These are phyloP conservation scores for Apodemia mormo DNA, from an alignment of 2,888 invertebrate genomes.

Conservation along the genomic window DNA sequence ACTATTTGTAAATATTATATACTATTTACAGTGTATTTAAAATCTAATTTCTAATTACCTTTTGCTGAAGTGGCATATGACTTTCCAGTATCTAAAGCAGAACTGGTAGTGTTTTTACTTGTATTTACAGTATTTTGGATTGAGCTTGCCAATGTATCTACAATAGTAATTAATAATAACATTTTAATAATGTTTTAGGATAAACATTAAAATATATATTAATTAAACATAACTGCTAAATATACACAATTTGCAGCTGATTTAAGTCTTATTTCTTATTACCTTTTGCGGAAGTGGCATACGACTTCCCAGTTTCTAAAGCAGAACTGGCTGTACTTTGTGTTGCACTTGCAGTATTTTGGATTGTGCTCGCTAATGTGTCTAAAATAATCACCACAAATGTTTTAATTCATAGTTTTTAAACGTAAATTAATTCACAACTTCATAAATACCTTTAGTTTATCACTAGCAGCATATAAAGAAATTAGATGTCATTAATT, in stretches of 20 bases:
- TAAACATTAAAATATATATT: too few relatives aligned
- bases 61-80: slow-evolving; percentile 54
- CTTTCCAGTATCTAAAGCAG: slow-evolving; percentile 55
- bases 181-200: too few relatives aligned
- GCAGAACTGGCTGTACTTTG: slow-evolving; percentile 50
- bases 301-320: slow-evolving; percentile 33
- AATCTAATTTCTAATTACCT: slow-evolving; percentile 35
- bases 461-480: background rate
- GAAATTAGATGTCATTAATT: slow-evolving; percentile 19
- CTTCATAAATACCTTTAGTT: background rate
- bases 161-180: slow-evolving; percentile 30
- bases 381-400: slow-evolving; percentile 43
- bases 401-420: background rate
- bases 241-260: too few relatives aligned
- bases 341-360: slow-evolving; percentile 42
- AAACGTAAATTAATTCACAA: background rate
- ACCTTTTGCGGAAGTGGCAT: slow-evolving; percentile 30
- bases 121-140: slow-evolving; percentile 53
- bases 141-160: slow-evolving; percentile 59
- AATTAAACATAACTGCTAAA: too few relatives aligned
- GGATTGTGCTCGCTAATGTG: slow-evolving; percentile 49
- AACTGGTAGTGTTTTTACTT: slow-evolving; percentile 49
- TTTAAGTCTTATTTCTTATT: background rate
- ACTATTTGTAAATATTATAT: too few relatives aligned
- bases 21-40: background rate